These are phyloP conservation scores for Nyctereutes procyonoides DNA, from an alignment of 2,113 vertebrate genomes.

Conservation along the genomic window DNA sequence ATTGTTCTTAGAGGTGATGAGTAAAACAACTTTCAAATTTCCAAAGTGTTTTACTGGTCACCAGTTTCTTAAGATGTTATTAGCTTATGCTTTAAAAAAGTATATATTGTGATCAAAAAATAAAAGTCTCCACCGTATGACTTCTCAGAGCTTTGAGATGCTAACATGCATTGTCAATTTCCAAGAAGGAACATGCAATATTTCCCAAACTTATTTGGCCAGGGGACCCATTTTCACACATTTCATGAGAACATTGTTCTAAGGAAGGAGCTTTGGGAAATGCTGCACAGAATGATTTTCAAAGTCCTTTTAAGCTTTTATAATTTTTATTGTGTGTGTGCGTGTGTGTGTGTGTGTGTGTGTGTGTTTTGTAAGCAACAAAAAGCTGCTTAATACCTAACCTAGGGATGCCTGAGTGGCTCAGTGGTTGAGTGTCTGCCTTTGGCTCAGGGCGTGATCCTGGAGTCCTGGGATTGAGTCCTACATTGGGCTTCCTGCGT, in stretches of 20 bases:
- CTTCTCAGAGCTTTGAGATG: constrained; percentile 43
- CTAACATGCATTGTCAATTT: not conserved
- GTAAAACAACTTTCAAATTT: not conserved
- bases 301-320: constrained; percentile 28
- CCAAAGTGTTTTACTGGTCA: constrained; percentile 7
- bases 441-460: no score
- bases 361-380: not conserved
- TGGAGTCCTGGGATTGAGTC: no score
- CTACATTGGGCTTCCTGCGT: no score
- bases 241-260: not conserved
- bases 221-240: not conserved
- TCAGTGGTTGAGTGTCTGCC: no score
- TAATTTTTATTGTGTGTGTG: not conserved
- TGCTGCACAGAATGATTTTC: constrained; percentile 15
- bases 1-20: constrained; percentile 22
- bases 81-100: constrained; percentile 17
- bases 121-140: not conserved
- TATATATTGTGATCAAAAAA: not conserved
- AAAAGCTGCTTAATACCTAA: not conserved
- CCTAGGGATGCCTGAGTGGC: not conserved
- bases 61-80: not conserved
- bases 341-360: not conserved
- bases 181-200: not conserved
- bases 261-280: constrained; percentile 48
- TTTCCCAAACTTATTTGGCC: constrained; percentile 20